These are phyloP conservation scores for Drosophila cracens DNA, from an alignment of 2,888 invertebrate species.

Conservation along the genomic window DNA sequence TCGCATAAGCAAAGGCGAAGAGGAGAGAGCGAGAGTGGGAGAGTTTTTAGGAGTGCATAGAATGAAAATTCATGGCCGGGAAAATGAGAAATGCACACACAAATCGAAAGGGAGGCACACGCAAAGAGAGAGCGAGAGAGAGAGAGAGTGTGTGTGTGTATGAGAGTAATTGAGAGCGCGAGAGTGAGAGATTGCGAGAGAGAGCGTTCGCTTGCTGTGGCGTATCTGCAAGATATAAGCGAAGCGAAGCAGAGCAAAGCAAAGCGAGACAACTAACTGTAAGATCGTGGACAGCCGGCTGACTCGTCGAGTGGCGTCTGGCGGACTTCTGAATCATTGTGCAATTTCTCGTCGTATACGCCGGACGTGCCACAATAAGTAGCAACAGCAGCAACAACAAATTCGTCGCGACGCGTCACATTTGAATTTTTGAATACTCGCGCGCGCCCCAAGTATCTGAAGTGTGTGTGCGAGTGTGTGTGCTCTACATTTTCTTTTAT, in stretches of 20 bases:
- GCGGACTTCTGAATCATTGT: conserved; percentile 71
- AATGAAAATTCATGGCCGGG: conserved; percentile 47
- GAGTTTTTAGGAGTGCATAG: conserved; percentile 43
- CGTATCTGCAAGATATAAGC: conserved; percentile 43
- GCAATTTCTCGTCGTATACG: conserved; percentile 71
- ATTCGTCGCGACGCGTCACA: conserved; percentile 5
- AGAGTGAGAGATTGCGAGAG: conserved; percentile 15
- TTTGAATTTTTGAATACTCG: conserved; percentile 24
- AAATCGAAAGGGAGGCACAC: neutral
- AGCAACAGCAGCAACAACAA: conserved; percentile 1
- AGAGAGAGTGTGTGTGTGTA: neutral
- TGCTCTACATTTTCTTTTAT: conserved; percentile 63
- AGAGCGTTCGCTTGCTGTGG: conserved; percentile 31
- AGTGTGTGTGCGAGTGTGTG: conserved; percentile 19
- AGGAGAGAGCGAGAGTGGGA: conserved; percentile 21
- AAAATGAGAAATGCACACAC: conserved; percentile 39
- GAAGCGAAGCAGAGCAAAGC: conserved; percentile 12
- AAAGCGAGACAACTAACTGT: conserved; percentile 43
- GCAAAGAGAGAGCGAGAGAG: neutral
- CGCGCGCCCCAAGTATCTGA: conserved; percentile 8
- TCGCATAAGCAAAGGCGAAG: conserved; percentile 19
- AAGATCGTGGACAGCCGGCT: conserved; percentile 44
- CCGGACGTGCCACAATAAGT: conserved; percentile 62
- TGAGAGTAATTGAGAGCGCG: neutral
- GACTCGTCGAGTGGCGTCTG: conserved; percentile 40